Evolutionary conservation across 2,888 invertebrate genomes (phyloP).

Genomic region (Apamea anceps): DNA sequence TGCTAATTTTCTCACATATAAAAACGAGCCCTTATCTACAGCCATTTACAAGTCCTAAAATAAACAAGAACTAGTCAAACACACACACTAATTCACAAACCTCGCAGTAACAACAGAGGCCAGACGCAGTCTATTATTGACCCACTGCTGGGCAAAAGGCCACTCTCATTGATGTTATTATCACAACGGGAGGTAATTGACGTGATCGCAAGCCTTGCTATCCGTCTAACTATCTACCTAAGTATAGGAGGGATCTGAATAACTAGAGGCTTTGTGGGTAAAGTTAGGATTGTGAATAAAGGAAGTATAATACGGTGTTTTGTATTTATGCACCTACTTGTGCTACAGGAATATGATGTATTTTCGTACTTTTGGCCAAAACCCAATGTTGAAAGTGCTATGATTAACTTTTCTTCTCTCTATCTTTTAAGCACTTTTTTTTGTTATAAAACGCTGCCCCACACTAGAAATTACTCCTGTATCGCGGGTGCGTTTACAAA

Average conservation of each 20-base stretch:
- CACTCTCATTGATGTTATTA: constrained; percentile 70
- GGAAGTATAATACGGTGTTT: not conserved
- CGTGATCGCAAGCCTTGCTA: constrained; percentile 66
- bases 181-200: constrained; percentile 72
- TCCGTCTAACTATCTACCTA: constrained; percentile 63
- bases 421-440: too few relatives aligned
- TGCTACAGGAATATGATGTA: not conserved
- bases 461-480: too few relatives aligned
- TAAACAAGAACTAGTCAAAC: constrained; percentile 48
- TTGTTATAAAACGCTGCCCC: too few relatives aligned
- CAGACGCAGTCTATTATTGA: constrained; percentile 65
- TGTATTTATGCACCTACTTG: constrained; percentile 3
- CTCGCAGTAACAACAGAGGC: constrained; percentile 53
- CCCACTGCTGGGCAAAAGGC: constrained; percentile 67
- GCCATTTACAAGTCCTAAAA: constrained; percentile 30
- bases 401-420: not conserved
- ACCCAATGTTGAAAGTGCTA: not conserved
- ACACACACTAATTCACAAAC: constrained; percentile 44
- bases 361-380: not conserved
- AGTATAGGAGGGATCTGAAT: constrained; percentile 57
- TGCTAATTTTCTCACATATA: not conserved
- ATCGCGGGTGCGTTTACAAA: too few relatives aligned
- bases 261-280: constrained; percentile 56
- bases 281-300: constrained; percentile 24
- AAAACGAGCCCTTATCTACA: not conserved